A percentile compares a stretch with the other conserved stretches of the same genome.
Conservation (phyloP, 23 tunicate genomes). For the Trididemnum miniatum region DNA sequence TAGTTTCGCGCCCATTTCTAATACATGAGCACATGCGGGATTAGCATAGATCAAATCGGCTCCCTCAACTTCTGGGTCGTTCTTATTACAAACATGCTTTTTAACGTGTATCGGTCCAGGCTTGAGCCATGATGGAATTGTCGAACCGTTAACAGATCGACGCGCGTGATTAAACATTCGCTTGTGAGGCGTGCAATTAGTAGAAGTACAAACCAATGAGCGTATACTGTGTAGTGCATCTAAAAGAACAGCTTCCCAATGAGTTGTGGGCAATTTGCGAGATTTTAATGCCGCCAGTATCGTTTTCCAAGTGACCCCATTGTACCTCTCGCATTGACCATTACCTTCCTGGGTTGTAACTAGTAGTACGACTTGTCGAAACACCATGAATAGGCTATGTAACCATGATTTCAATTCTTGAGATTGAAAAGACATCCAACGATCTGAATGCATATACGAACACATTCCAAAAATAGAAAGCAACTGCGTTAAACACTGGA, state of each 20-base stretch:
- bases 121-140: constrained; percentile 24
- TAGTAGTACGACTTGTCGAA: constrained; percentile 8
- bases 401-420: background rate
- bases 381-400: background rate
- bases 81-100: background rate
- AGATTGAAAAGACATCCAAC: background rate
- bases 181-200: constrained; percentile 30
- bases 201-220: constrained; percentile 21
- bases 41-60: constrained; percentile 18
- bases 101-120: constrained; percentile 13
- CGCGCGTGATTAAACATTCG: background rate
- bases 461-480: constrained; percentile 5
- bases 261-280: background rate
- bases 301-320: constrained; percentile 11
- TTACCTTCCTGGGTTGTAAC: constrained; percentile 38
- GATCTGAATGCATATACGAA: constrained; percentile 23
- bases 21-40: constrained; percentile 15
- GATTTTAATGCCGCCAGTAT: constrained; percentile 8
- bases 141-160: background rate
- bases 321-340: constrained; percentile 29
- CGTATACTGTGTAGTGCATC: constrained; percentile 19
- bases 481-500: background rate
- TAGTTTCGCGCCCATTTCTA: constrained; percentile 4
- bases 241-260: constrained; percentile 8
- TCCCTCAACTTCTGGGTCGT: constrained; percentile 27